Conservation (phyloP, 2,888 invertebrate genomes). For the Tortricodes alternella region DNA sequence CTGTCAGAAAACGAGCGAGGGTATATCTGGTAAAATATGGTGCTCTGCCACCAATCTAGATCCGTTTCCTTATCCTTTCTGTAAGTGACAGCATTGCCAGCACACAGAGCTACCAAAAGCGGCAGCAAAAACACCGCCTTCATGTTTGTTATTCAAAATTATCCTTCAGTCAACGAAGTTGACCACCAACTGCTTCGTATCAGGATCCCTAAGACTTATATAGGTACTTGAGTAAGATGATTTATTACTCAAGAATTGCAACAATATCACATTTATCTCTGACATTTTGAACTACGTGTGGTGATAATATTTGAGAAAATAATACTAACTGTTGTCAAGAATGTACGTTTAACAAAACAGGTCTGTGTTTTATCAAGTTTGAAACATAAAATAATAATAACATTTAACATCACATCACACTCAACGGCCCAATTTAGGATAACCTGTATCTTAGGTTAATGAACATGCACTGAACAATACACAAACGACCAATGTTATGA, state of each 20-base stretch:
- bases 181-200: slow-evolving; percentile 8
- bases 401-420: no score
- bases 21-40: slow-evolving; percentile 90
- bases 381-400: no score
- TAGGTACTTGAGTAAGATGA: slow-evolving; percentile 3
- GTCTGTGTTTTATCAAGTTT: no score
- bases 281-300: slow-evolving; percentile 18
- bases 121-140: slow-evolving; percentile 50
- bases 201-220: slow-evolving; percentile 11
- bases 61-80: slow-evolving; percentile 45
- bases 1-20: slow-evolving; percentile 90
- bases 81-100: slow-evolving; percentile 39
- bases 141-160: slow-evolving; percentile 40
- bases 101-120: slow-evolving; percentile 45
- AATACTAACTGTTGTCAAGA: no score
- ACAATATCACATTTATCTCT: slow-evolving; percentile 10
- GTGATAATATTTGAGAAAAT: slow-evolving; percentile 4
- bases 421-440: no score
- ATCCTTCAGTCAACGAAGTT: not conserved
- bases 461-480: no score
- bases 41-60: slow-evolving; percentile 89
- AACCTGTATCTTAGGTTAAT: no score
- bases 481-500: no score
- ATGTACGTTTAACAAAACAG: not conserved
- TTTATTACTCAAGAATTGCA: not conserved